A percentile compares a stretch with the other conserved stretches of the same genome.
Evolutionary conservation across 2,888 invertebrate species (phyloP).

Genomic region (Icerya purchasi): DNA sequence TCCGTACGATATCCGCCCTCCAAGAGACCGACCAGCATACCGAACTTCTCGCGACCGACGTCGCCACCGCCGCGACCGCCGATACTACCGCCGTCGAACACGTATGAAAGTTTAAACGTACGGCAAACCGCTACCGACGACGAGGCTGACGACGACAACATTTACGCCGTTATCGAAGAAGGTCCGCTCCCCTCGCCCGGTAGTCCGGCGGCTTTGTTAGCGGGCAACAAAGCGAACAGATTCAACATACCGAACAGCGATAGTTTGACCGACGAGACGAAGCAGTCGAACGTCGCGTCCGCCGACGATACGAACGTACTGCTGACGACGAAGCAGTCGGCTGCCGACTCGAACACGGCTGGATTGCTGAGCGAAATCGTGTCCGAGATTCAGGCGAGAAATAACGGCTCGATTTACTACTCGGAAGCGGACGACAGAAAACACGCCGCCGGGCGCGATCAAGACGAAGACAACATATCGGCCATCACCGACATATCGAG

Average conservation of each 20-base stretch:
- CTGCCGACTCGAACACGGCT: conserved; percentile 29
- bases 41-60: conserved; percentile 56
- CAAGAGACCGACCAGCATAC: conserved; percentile 53
- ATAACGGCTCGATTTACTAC: conserved; percentile 70
- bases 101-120: conserved; percentile 18
- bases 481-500: conserved; percentile 14
- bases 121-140: conserved; percentile 18
- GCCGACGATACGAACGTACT: conserved; percentile 10
- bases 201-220: conserved; percentile 26
- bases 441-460: background rate
- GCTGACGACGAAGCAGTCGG: conserved; percentile 34
- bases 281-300: background rate
- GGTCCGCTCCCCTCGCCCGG: conserved; percentile 34
- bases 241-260: conserved; percentile 3
- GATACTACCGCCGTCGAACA: conserved; percentile 22
- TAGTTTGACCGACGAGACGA: background rate
- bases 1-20: conserved; percentile 51
- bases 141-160: conserved; percentile 35
- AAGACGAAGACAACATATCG: conserved; percentile 20
- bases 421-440: conserved; percentile 30
- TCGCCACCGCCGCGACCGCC: conserved; percentile 32
- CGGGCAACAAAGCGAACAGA: conserved; percentile 24
- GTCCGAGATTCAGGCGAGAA: conserved; percentile 63
- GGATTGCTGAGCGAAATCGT: conserved; percentile 70
- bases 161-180: conserved; percentile 72